phyloP scores from a whole-genome alignment of 2,888 invertebrate genomes.

The Selenia dentaria region DNA sequence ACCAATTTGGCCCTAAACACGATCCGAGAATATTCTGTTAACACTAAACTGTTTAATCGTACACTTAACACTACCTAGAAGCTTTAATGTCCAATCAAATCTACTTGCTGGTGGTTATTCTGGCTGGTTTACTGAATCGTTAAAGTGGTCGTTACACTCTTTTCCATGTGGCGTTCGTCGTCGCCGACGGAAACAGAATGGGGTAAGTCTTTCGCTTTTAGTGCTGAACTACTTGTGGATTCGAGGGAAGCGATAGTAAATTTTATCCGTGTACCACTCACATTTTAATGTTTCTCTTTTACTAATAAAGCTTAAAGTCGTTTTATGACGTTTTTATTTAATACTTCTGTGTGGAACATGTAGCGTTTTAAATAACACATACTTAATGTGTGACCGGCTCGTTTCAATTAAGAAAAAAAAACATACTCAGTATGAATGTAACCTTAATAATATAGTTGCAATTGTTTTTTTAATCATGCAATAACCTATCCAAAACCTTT shows the following conservation, averaged over 20 bases:
- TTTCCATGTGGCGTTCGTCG: constrained; percentile 77
- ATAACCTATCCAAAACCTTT: too few species aligned
- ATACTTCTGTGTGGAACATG: constrained; percentile 16
- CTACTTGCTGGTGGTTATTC: constrained; percentile 57
- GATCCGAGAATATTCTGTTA: constrained; percentile 16
- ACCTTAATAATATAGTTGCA: too few species aligned
- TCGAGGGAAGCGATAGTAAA: constrained; percentile 51
- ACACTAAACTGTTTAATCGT: constrained; percentile 36
- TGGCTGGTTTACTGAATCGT: constrained; percentile 69
- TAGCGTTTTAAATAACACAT: constrained; percentile 12
- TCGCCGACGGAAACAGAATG: constrained; percentile 76
- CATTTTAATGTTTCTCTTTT: constrained; percentile 44
- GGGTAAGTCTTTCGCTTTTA: constrained; percentile 79
- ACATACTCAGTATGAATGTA: too few species aligned
- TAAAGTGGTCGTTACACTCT: constrained; percentile 72
- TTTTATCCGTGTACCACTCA: constrained; percentile 46
- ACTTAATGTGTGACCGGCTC: too few species aligned
- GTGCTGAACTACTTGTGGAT: constrained; percentile 68
- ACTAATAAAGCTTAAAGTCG: constrained; percentile 45
- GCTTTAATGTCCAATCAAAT: constrained; percentile 69
- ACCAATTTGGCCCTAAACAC: constrained; percentile 5
- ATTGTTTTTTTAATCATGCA: too few species aligned
- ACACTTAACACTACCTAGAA: constrained; percentile 60
- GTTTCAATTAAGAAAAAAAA: too few species aligned
- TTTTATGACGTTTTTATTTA: constrained; percentile 45